phyloP scores from a whole-genome alignment of 2,888 invertebrate species.

The Colostygia pectinataria region DNA sequence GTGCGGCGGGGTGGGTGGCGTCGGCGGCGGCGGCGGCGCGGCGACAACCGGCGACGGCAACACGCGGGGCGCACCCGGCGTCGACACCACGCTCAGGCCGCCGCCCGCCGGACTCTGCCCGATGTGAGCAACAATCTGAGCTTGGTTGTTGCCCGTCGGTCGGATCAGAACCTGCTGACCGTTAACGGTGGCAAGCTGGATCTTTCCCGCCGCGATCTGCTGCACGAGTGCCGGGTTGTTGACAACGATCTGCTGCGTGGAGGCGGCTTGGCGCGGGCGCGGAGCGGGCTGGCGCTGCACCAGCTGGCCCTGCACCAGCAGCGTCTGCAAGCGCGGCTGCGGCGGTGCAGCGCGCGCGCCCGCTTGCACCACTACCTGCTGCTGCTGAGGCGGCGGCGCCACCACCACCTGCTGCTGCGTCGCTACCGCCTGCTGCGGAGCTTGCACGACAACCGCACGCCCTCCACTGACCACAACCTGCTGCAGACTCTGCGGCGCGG shows the following conservation, averaged over 20 bases:
- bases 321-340: slow-evolving; percentile 55
- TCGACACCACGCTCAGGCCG: slow-evolving; percentile 38
- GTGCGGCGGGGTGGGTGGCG: slow-evolving; percentile 19
- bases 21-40: slow-evolving; percentile 29
- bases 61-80: slow-evolving; percentile 34
- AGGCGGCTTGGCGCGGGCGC: slow-evolving; percentile 37
- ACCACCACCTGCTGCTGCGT: slow-evolving; percentile 54
- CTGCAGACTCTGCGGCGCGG: slow-evolving; percentile 38
- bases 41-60: slow-evolving; percentile 36
- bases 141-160: slow-evolving; percentile 89
- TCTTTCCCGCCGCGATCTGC: slow-evolving; percentile 91
- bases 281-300: slow-evolving; percentile 47
- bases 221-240: slow-evolving; percentile 90
- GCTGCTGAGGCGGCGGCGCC: slow-evolving; percentile 46
- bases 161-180: slow-evolving; percentile 93
- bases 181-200: slow-evolving; percentile 92
- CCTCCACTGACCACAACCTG: slow-evolving; percentile 57
- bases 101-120: slow-evolving; percentile 78
- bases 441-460: slow-evolving; percentile 65
- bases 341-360: slow-evolving; percentile 49
- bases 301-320: slow-evolving; percentile 59
- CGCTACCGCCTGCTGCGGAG: slow-evolving; percentile 46
- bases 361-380: slow-evolving; percentile 52
- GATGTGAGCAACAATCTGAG: slow-evolving; percentile 89
- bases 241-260: slow-evolving; percentile 88